Evolutionary conservation across 2,113 vertebrate species (phyloP), one percentile per base, ranked within the genome.

Genomic region (Neogale vison): DNA sequence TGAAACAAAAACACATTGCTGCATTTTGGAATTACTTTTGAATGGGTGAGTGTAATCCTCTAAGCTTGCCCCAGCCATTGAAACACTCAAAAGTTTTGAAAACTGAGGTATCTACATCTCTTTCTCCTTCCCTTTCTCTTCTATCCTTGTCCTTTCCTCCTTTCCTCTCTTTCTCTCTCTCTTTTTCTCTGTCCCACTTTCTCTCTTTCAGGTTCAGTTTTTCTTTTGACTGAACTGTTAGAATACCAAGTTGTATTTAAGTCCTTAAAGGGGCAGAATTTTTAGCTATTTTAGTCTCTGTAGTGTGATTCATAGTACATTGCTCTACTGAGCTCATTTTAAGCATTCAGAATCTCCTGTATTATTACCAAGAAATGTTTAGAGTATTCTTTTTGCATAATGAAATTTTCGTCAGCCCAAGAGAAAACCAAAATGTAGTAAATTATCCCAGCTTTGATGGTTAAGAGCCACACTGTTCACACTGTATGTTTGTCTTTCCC

Each of bases 301-400:
- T 85, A 69, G 26, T 89, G 3, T 93, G 79, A 86, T 71, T 95
- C 36, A 36, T 36, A 69, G 7, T 79, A 59, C 67, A 59, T 93
- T 59, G 4, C 52, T 88, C n/a, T 93, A 11, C 52, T 76, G 26
- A 93, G 55, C 39, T 87, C 34, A 88, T 91, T 83, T 52, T 83
- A 91, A 88, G 65, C 69, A 67, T 96, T 96, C 88, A 88, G 45
- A 88, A 72, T 71, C 71, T 92, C 80, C 52, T 92, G 1, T 94
- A 71, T 91, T 95, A 88, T 91, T 95, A 88, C 71, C 42, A 96
- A 89, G 65, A 89, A 65, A 13, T 85, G 29, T 77, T 93, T 59
- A 72, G 14, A 83, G 26, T 91, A 72, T 96, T 96, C 26, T 93
- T 97, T 96, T 89, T 95, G 42, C 67, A 45, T 52, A 93, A 34